Conservation (phyloP, 2,797 vertebrate genomes). For the Sebastes iracundus region DNA sequence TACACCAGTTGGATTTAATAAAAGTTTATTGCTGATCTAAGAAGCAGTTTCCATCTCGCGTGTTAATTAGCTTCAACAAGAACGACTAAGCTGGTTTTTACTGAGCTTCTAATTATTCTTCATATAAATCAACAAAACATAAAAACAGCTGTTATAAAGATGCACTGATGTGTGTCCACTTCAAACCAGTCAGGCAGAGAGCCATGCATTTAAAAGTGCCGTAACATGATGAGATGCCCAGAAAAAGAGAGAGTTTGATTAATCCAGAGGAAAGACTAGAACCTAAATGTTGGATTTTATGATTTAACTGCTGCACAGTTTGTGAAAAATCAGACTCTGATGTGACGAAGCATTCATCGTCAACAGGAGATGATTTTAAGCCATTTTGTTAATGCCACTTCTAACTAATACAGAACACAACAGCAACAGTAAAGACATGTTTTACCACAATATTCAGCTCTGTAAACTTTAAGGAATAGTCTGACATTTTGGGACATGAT, state of each 20-base stretch:
- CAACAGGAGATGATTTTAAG: not conserved
- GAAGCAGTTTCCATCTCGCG: conserved; percentile 23
- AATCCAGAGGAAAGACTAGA: not conserved
- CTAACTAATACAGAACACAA: not conserved
- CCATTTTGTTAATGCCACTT: conserved; percentile 14
- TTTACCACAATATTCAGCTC: not conserved
- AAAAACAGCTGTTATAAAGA: conserved; percentile 7
- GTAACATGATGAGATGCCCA: not conserved
- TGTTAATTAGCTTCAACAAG: conserved; percentile 10
- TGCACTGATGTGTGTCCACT: not conserved
- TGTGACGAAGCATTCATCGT: not conserved
- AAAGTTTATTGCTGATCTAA: conserved; percentile 53
- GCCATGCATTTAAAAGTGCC: conserved; percentile 18
- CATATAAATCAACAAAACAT: conserved; percentile 18
- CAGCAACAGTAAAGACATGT: not conserved
- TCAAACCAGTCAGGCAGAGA: conserved; percentile 7
- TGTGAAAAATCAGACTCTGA: not conserved
- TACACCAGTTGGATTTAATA: not conserved
- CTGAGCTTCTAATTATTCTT: not conserved
- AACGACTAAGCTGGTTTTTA: not conserved
- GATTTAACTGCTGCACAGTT: not conserved
- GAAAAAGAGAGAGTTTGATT: not conserved
- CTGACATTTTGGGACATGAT: not conserved
- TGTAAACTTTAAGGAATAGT: not conserved
- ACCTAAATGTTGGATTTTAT: not conserved